These are phyloP conservation scores for Lophius piscatorius DNA, from an alignment of 2,113 vertebrate genomes.

Conservation along the genomic window DNA sequence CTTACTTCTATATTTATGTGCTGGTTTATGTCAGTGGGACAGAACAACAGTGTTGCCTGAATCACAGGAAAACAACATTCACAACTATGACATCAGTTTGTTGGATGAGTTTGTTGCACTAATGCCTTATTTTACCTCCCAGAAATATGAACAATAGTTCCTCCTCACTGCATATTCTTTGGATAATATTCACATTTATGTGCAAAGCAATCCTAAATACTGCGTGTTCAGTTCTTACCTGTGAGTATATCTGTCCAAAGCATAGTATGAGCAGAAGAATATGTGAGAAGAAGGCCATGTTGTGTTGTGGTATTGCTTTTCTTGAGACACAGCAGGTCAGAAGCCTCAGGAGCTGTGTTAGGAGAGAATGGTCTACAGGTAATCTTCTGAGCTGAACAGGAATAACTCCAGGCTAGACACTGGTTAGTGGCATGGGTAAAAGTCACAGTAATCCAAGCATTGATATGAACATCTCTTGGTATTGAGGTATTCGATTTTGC, in stretches of 20 bases:
- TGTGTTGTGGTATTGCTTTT: conserved; percentile 45
- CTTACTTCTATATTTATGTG: too few relatives aligned
- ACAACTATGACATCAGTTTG: conserved; percentile 9
- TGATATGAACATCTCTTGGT: conserved; percentile 4
- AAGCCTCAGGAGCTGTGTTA: conserved; percentile 41
- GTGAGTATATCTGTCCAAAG: conserved; percentile 38
- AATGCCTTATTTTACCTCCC: conserved; percentile 3
- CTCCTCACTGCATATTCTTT: background rate
- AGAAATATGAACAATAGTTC: conserved; percentile 6
- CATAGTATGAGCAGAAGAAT: conserved; percentile 60
- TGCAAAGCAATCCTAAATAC: background rate
- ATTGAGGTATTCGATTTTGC: conserved; percentile 47
- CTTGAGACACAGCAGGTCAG: conserved; percentile 41
- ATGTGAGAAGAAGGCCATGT: conserved; percentile 62
- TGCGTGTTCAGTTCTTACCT: conserved; percentile 67
- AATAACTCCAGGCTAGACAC: conserved; percentile 20
- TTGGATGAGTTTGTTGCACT: background rate
- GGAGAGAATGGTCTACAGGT: conserved; percentile 33
- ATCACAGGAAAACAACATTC: background rate
- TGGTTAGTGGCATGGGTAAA: conserved; percentile 46
- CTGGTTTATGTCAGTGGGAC: too few relatives aligned
- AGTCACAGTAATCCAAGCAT: conserved; percentile 31
- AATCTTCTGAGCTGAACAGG: conserved; percentile 33
- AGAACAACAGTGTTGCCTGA: too few relatives aligned
- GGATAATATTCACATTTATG: background rate